Percentiles rank a stretch among this genome's conserved stretches.
phyloP scores from a whole-genome alignment of 2,797 vertebrate genomes.

The Acomys russatus region DNA sequence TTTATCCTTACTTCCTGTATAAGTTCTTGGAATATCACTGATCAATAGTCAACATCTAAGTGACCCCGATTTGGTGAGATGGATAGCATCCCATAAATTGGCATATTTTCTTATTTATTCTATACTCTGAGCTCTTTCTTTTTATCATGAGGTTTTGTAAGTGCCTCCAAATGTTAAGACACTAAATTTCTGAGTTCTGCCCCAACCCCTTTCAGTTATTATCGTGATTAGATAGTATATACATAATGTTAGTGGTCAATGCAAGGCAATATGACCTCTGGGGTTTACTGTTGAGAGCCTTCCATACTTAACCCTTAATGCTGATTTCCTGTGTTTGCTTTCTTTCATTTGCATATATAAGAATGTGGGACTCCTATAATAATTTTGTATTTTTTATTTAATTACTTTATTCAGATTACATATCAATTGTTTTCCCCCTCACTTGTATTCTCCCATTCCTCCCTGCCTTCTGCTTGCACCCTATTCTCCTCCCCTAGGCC shows the following conservation, averaged over 20 bases:
- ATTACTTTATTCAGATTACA: too few species aligned
- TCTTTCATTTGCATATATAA: not conserved
- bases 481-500: too few species aligned
- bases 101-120: not conserved
- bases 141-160: not conserved
- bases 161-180: not conserved
- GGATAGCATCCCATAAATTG: not conserved
- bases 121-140: not conserved
- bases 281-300: not conserved
- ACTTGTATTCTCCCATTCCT: too few species aligned
- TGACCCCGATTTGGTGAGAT: not conserved
- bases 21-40: not conserved
- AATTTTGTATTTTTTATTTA: not conserved
- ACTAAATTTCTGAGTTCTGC: not conserved
- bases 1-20: not conserved
- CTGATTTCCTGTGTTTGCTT: not conserved
- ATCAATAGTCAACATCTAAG: not conserved
- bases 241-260: not conserved
- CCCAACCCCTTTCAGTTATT: not conserved
- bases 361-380: not conserved
- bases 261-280: not conserved
- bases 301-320: not conserved
- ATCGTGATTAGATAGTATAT: not conserved
- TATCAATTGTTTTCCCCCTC: too few species aligned
- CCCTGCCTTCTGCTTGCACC: too few species aligned